Conservation (phyloP, 2,113 vertebrate species). For the Rhinolophus sinicus region DNA sequence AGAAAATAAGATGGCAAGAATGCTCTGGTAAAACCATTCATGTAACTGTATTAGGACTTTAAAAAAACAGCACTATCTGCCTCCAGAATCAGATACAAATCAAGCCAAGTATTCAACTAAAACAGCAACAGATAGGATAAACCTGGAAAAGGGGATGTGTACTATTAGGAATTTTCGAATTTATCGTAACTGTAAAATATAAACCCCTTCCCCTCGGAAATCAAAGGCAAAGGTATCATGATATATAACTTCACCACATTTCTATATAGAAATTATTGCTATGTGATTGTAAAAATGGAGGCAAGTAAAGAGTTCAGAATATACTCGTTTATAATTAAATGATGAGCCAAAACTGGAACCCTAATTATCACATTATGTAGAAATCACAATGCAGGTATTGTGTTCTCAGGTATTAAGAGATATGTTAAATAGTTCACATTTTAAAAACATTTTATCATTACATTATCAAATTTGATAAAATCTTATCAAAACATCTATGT, state of each 20-base stretch:
- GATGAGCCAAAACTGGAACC: conserved; percentile 67
- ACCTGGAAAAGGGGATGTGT: not conserved
- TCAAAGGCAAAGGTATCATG: conserved; percentile 8
- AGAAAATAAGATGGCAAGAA: conserved; percentile 17
- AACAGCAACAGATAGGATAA: not conserved
- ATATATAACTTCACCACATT: conserved; percentile 15
- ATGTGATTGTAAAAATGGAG: conserved; percentile 70
- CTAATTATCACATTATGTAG: conserved; percentile 69
- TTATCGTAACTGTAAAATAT: conserved; percentile 22
- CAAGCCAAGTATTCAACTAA: conserved; percentile 40
- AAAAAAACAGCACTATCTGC: not conserved
- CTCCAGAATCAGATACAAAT: conserved; percentile 61
- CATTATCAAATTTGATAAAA: conserved; percentile 75
- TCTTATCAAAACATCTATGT: conserved; percentile 75
- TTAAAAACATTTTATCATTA: conserved; percentile 72
- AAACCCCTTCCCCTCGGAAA: conserved; percentile 32
- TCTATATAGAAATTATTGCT: conserved; percentile 59
- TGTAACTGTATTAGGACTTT: not conserved
- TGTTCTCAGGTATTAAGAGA: conserved; percentile 63
- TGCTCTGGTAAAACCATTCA: not conserved
- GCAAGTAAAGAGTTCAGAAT: conserved; percentile 66
- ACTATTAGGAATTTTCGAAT: conserved; percentile 1
- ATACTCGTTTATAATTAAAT: conserved; percentile 70
- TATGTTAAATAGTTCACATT: conserved; percentile 72
- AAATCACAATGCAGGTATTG: conserved; percentile 69